Evolutionary conservation across 1,140 invertebrate species (phyloP).

Genomic region (Aethina tumida): DNA sequence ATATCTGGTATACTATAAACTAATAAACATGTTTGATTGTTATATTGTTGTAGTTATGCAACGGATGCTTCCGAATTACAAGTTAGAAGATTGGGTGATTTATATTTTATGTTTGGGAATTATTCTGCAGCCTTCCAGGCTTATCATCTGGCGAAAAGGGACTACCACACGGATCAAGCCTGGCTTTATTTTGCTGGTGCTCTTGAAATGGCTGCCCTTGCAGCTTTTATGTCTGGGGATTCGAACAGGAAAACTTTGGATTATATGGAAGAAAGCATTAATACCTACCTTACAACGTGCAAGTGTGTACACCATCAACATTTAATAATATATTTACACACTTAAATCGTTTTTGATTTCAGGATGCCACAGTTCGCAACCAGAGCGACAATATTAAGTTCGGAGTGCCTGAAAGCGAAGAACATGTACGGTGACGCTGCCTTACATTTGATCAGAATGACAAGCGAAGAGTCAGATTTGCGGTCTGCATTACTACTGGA

Average conservation of each 20-base stretch:
- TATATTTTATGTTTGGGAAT: conserved; percentile 94
- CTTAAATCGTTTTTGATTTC: conserved; percentile 22
- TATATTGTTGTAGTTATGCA: conserved; percentile 55
- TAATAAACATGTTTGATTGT: not conserved
- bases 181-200: conserved; percentile 96
- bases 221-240: conserved; percentile 82
- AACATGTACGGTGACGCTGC: conserved; percentile 80
- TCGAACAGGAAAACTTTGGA: conserved; percentile 66
- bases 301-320: conserved; percentile 46
- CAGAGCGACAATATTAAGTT: conserved; percentile 76
- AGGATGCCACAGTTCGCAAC: conserved; percentile 85
- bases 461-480: conserved; percentile 87
- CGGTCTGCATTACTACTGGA: conserved; percentile 86
- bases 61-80: conserved; percentile 88
- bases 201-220: conserved; percentile 88
- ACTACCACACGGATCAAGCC: conserved; percentile 92
- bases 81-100: conserved; percentile 81
- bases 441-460: conserved; percentile 87
- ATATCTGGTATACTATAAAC: conserved; percentile 29
- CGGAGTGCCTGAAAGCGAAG: conserved; percentile 71
- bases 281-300: conserved; percentile 80
- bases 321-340: not conserved
- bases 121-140: conserved; percentile 87
- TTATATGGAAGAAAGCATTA: conserved; percentile 90
- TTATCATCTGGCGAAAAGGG: conserved; percentile 92